Evolutionary conservation across 2,888 invertebrate genomes (phyloP).

Genomic region (Yponomeuta plumbellus): DNA sequence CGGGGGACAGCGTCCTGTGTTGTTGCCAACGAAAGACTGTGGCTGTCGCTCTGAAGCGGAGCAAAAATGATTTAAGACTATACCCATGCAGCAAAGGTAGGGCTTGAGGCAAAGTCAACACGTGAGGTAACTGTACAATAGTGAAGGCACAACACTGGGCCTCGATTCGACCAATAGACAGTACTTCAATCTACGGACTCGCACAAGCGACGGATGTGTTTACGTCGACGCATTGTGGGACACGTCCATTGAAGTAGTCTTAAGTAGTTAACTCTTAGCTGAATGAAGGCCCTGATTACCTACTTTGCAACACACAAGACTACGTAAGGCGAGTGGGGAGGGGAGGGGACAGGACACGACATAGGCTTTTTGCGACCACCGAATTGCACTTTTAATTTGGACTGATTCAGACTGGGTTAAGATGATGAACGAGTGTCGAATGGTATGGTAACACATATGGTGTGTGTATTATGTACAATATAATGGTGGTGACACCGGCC

Average conservation of each 20-base stretch:
- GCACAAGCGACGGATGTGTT: not conserved
- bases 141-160: constrained; percentile 30
- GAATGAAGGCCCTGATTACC: constrained; percentile 24
- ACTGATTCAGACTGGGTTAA: constrained; percentile 6
- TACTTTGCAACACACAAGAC: constrained; percentile 43
- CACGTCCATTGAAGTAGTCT: constrained; percentile 9
- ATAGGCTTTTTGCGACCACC: constrained; percentile 67
- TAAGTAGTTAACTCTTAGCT: too few relatives aligned
- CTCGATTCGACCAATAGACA: constrained; percentile 5
- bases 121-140: constrained; percentile 39
- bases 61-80: constrained; percentile 30
- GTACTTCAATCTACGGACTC: not conserved
- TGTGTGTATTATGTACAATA: constrained; percentile 27
- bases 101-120: constrained; percentile 52
- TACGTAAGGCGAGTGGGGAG: constrained; percentile 31
- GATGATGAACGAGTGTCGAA: constrained; percentile 14
- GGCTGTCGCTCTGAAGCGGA: constrained; percentile 43
- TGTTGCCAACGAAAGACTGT: constrained; percentile 31
- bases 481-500: constrained; percentile 31
- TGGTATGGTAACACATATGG: constrained; percentile 21
- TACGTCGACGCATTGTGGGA: not conserved
- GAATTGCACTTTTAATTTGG: constrained; percentile 16
- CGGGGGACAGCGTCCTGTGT: constrained; percentile 42
- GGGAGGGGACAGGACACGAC: constrained; percentile 36
- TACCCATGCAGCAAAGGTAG: constrained; percentile 65